A percentile compares a stretch with the other conserved stretches of the same genome.
Evolutionary conservation across 2,888 invertebrate species (phyloP).

Genomic region (Graphium colonna): DNA sequence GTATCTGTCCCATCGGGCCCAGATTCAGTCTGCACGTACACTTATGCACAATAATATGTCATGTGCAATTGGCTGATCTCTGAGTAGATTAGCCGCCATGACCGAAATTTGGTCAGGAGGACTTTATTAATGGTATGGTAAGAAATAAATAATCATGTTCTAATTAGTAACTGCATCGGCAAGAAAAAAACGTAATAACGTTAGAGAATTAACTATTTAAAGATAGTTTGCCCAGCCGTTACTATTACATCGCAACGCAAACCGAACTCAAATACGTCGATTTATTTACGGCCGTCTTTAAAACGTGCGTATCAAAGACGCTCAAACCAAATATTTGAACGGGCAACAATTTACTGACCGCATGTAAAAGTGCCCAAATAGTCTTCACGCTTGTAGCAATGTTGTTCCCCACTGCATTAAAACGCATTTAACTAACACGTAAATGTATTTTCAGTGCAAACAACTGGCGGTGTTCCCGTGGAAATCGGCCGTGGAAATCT

Average conservation of each 20-base stretch:
- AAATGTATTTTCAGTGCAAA: conserved; percentile 72
- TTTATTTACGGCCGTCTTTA: conserved; percentile 15
- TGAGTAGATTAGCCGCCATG: too few relatives aligned
- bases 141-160: too few relatives aligned
- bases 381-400: conserved; percentile 29
- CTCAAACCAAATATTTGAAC: conserved; percentile 14
- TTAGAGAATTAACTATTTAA: neutral
- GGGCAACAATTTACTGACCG: conserved; percentile 29
- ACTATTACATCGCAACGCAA: conserved; percentile 1
- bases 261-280: conserved; percentile 9
- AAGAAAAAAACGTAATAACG: neutral
- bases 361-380: conserved; percentile 36
- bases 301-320: conserved; percentile 17
- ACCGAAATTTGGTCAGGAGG: too few relatives aligned
- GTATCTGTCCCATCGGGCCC: too few relatives aligned
- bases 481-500: conserved; percentile 55
- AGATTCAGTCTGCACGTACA: too few relatives aligned
- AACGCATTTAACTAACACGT: conserved; percentile 58
- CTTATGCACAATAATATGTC: too few relatives aligned
- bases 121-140: too few relatives aligned
- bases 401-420: conserved; percentile 57
- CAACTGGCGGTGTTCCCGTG: conserved; percentile 39
- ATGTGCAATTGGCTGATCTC: too few relatives aligned
- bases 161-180: too few relatives aligned
- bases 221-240: neutral